Evolutionary conservation across 2,888 invertebrate genomes (phyloP).

Genomic region (Loripinus fragilis): DNA sequence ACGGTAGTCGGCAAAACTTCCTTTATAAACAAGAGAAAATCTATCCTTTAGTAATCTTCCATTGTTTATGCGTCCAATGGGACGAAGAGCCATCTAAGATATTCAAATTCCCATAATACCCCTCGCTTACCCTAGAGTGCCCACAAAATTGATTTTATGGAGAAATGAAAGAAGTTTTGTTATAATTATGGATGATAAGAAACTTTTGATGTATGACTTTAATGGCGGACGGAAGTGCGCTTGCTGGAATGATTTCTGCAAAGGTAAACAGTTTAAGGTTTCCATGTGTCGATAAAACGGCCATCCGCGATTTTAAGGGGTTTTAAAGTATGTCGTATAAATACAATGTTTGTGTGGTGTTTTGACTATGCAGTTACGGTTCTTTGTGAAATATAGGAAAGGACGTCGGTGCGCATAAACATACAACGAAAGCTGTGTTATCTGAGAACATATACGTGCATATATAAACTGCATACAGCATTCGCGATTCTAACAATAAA

Average conservation of each 20-base stretch:
- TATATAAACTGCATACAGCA: too few species aligned
- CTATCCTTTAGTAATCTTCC: constrained; percentile 10
- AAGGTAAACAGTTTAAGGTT: neutral
- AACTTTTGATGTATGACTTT: constrained; percentile 55
- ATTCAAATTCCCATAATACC: constrained; percentile 14
- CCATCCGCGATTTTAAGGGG: neutral
- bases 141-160: constrained; percentile 50
- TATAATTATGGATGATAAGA: constrained; percentile 61
- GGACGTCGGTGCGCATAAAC: too few species aligned
- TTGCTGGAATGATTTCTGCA: constrained; percentile 6
- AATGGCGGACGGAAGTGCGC: constrained; percentile 49
- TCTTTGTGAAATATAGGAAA: too few species aligned
- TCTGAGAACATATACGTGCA: too few species aligned
- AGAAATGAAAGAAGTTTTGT: constrained; percentile 46
- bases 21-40: neutral
- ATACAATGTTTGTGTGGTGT: neutral
- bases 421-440: too few species aligned
- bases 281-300: constrained; percentile 4
- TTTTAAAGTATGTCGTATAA: constrained; percentile 14
- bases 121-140: neutral
- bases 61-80: constrained; percentile 9
- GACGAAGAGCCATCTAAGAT: constrained; percentile 7
- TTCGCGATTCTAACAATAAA: too few species aligned
- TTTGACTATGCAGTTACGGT: too few species aligned
- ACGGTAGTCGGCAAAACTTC: neutral